Conservation (phyloP, 1,140 invertebrate genomes). For the Pomacea maculata region DNA sequence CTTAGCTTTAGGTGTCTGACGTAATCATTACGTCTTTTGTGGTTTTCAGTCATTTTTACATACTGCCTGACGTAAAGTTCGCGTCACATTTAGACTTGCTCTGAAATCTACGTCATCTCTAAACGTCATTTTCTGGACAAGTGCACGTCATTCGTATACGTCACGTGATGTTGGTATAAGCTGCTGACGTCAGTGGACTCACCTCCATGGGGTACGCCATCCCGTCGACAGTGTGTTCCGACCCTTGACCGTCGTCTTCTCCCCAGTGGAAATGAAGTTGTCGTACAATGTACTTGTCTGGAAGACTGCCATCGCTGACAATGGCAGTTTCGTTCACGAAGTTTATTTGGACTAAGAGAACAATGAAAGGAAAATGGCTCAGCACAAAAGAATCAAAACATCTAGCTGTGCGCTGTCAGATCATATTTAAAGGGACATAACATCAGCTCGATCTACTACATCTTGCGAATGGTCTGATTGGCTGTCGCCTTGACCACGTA, state of each 20-base stretch:
- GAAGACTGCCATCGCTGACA: slow-evolving; percentile 30
- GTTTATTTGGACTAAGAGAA: not conserved
- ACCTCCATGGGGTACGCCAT: slow-evolving; percentile 50
- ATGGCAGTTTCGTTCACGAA: not conserved
- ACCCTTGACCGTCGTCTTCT: slow-evolving; percentile 35
- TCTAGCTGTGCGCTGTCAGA: not conserved
- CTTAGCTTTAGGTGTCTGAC: no score
- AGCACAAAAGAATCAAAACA: not conserved
- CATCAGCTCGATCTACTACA: not conserved
- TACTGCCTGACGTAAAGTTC: no score
- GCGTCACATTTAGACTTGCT: no score
- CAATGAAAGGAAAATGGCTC: not conserved
- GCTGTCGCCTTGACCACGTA: no score
- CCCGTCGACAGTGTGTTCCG: slow-evolving; percentile 49
- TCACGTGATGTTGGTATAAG: not conserved
- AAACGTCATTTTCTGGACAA: not conserved
- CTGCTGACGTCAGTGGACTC: slow-evolving; percentile 6
- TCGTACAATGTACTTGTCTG: slow-evolving; percentile 32
- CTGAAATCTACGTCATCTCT: no score
- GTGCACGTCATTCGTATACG: no score
- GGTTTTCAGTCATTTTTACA: no score
- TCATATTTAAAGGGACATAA: not conserved
- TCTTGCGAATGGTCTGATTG: not conserved
- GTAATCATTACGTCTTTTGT: no score
- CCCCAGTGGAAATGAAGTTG: slow-evolving; percentile 62